Conservation (phyloP, 2,797 vertebrate genomes). For the Microtus obscurus region DNA sequence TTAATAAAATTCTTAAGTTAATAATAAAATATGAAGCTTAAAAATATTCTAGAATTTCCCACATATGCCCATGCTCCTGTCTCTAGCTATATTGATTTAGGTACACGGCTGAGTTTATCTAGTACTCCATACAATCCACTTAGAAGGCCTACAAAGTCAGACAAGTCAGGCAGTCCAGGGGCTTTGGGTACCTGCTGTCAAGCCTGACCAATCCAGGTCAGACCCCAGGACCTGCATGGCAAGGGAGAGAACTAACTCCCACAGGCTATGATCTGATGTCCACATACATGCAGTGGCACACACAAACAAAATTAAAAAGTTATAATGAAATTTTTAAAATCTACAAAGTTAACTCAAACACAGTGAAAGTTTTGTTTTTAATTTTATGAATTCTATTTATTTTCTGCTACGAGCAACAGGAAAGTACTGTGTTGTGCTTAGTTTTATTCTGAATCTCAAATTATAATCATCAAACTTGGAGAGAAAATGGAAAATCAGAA, state of each 20-base stretch:
- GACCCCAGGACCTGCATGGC: neutral
- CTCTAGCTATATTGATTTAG: neutral
- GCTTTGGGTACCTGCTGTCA: neutral
- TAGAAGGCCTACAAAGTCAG: neutral
- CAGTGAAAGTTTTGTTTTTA: neutral
- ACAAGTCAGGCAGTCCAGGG: no score
- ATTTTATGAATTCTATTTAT: neutral
- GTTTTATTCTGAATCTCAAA: neutral
- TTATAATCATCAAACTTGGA: neutral
- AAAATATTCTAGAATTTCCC: constrained; percentile 3
- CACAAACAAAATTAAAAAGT: neutral
- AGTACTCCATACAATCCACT: neutral
- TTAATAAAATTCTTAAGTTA: neutral
- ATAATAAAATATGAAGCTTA: constrained; percentile 19
- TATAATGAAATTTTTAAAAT: neutral
- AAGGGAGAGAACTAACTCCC: neutral
- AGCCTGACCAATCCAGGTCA: neutral
- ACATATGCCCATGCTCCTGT: neutral
- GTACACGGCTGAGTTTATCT: neutral
- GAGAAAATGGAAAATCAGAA: constrained; percentile 4
- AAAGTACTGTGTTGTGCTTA: neutral
- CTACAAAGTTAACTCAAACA: neutral
- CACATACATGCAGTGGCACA: neutral
- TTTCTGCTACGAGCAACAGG: neutral
- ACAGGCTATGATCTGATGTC: neutral